Base-by-base conservation (phyloP, 64 coral and sea anemone species). In the Actinia equina region DNA sequence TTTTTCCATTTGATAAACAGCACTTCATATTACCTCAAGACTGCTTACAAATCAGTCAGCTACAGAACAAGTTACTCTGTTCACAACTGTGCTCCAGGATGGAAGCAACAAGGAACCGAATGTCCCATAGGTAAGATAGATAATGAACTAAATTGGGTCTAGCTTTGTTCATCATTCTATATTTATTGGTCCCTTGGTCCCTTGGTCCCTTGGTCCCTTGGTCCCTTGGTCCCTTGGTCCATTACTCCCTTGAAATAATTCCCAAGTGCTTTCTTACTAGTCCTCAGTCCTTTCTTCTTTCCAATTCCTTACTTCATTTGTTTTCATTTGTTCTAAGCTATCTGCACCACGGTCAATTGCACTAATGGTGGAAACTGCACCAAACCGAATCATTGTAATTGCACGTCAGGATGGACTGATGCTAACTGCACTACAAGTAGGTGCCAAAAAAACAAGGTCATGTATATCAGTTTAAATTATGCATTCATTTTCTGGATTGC, bases 341-440 rank as follows among this genome's bases (percentile, higher is more conserved):
- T 83, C 14, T 89, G 88, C 43, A 83, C 88, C 27, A 64, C 77
- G 16, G 88, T 82, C 19, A 18, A 79, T 1, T 89, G 88, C 62
- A 4, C 25, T 51, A 89, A 89, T 53, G 80, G 80, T 3, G 88
- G 88, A 30, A 44, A 17, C 16, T 89, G 88, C 11, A 44, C 17
- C 46, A 53, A 49, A 22, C 88, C 88, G 7, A 81, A 83, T 56
- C 4, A 1, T 55, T 89, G 88, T 55, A 49, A 17, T 15, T 89
- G 88, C 22, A 56, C 41, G 14, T 14, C 88, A 8, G 88, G 79
- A 12, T 89, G 88, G 88, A 26, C 22, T 11, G 88, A 79, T 10
- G 11, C 79, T 20, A 89, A 83, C 43, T 89, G 88, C 60, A 89
- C 77, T 27, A 67, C 78, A 10, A 81, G 88, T 89, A 27, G 53